Percentiles rank a stretch among this genome's conserved stretches.
These are phyloP conservation scores for Melanophora roralis DNA, from an alignment of 2,888 invertebrate species.

Conservation along the genomic window DNA sequence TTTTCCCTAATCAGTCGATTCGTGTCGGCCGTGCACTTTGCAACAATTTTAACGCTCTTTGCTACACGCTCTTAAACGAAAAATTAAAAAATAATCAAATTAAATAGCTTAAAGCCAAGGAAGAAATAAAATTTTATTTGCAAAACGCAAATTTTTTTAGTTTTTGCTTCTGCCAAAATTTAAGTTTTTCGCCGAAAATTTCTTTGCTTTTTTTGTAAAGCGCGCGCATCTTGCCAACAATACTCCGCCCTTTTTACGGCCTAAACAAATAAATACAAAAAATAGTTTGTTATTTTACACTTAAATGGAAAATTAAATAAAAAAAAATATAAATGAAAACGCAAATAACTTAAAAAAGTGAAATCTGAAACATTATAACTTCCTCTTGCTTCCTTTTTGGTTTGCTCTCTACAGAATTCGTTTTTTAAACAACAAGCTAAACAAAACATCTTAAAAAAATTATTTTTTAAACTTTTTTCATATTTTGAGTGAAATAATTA, in stretches of 20 bases:
- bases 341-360: background rate
- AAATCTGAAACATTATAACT: background rate
- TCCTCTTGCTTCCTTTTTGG: background rate
- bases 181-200: background rate
- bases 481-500: no score
- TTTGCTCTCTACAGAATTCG: background rate
- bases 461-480: no score
- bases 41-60: conserved; percentile 53
- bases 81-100: background rate
- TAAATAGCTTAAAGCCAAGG: background rate
- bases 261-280: background rate
- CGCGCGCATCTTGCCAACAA: conserved; percentile 34
- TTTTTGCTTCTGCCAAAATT: conserved; percentile 37
- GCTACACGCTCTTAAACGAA: conserved; percentile 12
- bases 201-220: background rate
- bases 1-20: conserved; percentile 72
- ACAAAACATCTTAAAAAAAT: no score
- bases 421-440: conserved; percentile 11
- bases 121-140: background rate
- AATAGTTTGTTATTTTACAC: background rate
- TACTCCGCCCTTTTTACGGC: background rate
- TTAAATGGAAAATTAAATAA: background rate
- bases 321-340: background rate
- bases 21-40: conserved; percentile 74
- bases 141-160: background rate